These are phyloP conservation scores for Eriocheir sinensis DNA, from an alignment of 1,140 invertebrate species.

Conservation along the genomic window DNA sequence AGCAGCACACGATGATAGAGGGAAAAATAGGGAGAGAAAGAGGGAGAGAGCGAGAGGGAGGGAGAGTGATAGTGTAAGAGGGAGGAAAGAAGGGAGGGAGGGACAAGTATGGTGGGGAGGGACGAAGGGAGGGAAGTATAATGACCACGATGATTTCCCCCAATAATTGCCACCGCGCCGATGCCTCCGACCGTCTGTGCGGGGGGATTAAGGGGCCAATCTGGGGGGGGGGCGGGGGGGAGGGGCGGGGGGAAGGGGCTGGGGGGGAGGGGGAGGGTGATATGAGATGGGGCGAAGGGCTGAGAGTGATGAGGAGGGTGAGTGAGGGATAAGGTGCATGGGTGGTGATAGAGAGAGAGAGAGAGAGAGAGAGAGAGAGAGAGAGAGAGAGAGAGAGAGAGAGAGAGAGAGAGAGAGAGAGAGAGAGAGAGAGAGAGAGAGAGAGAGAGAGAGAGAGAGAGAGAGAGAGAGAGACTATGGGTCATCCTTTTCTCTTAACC, in stretches of 20 bases:
- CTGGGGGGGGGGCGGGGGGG: neutral
- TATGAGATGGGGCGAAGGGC: neutral
- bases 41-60: too few relatives aligned
- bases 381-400: neutral
- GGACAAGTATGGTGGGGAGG: neutral
- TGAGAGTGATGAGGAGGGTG: neutral
- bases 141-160: neutral
- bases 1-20: too few relatives aligned
- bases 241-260: neutral
- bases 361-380: neutral
- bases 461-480: too few relatives aligned
- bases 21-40: neutral
- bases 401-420: neutral
- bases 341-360: neutral
- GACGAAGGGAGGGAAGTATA: neutral
- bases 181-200: neutral
- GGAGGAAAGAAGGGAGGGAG: neutral
- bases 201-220: slow-evolving; percentile 12
- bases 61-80: too few relatives aligned
- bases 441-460: too few relatives aligned
- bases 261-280: neutral
- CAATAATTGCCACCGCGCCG: slow-evolving; percentile 11
- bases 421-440: too few relatives aligned
- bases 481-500: too few relatives aligned
- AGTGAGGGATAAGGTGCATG: neutral